phyloP scores from a whole-genome alignment of 2,113 vertebrate species.

The Perccottus glenii region DNA sequence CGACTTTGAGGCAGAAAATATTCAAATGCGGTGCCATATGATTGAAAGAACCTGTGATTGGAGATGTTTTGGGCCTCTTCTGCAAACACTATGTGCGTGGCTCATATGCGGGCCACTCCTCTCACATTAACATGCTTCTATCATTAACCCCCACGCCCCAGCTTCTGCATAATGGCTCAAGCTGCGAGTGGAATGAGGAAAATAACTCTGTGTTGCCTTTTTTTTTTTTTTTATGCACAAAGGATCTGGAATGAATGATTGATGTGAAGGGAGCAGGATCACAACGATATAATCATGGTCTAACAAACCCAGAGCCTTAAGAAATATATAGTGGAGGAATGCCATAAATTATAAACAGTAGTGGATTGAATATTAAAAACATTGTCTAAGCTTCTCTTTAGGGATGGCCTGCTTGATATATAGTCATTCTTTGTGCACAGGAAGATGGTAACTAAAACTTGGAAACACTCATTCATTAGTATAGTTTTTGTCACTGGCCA shows the following conservation, averaged over 20 bases:
- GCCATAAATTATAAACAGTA: conserved; percentile 73
- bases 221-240: conserved; percentile 39
- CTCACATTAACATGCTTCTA: conserved; percentile 87
- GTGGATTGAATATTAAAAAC: conserved; percentile 67
- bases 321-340: conserved; percentile 70
- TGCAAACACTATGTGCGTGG: conserved; percentile 75
- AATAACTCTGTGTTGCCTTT: conserved; percentile 80
- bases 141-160: conserved; percentile 84
- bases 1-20: conserved; percentile 81
- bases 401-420: conserved; percentile 13
- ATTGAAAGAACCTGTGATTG: conserved; percentile 91
- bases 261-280: conserved; percentile 77
- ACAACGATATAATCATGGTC: conserved; percentile 77
- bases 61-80: conserved; percentile 78
- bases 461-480: conserved; percentile 1
- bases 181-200: conserved; percentile 76
- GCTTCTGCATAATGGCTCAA: conserved; percentile 82
- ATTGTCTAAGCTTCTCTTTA: conserved; percentile 27
- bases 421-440: conserved; percentile 12
- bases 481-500: too few relatives aligned
- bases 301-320: conserved; percentile 68
- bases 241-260: conserved; percentile 86
- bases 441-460: conserved; percentile 16
- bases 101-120: conserved; percentile 71
- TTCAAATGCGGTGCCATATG: conserved; percentile 77